A percentile compares a stretch with the other conserved stretches of the same genome.
These are phyloP conservation scores for Cataglyphis rosenhaueri DNA, from an alignment of 2,888 invertebrate genomes.

Conservation along the genomic window DNA sequence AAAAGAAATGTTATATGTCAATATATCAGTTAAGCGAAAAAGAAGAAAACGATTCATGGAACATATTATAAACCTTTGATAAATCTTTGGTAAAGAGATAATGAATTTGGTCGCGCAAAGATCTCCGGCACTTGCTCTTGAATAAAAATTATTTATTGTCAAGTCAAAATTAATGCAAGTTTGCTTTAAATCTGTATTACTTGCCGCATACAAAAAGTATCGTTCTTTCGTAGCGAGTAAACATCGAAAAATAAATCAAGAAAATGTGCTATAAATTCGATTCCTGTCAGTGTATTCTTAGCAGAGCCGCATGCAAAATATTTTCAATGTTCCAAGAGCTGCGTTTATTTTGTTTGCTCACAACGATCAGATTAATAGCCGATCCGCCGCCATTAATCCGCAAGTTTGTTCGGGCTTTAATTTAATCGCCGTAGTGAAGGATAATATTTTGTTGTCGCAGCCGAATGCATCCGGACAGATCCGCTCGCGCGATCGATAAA, in stretches of 20 bases:
- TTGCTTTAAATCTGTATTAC: neutral
- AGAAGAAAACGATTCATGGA: conserved; percentile 1
- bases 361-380: conserved; percentile 47
- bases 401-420: conserved; percentile 55
- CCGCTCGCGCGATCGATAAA: conserved; percentile 43
- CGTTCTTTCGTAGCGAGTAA: conserved; percentile 13
- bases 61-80: neutral
- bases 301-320: conserved; percentile 46
- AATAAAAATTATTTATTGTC: conserved; percentile 6
- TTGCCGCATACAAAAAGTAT: conserved; percentile 13
- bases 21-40: neutral
- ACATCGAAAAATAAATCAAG: conserved; percentile 28
- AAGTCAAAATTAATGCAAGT: conserved; percentile 4
- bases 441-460: conserved; percentile 54
- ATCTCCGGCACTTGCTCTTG: neutral
- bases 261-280: conserved; percentile 28
- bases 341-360: conserved; percentile 46
- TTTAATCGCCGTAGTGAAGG: conserved; percentile 53
- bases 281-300: conserved; percentile 44
- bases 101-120: neutral
- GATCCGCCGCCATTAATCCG: conserved; percentile 54
- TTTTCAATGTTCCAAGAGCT: conserved; percentile 33
- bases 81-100: conserved; percentile 18
- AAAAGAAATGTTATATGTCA: conserved; percentile 22
- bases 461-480: conserved; percentile 43